Evolutionary conservation across 2,113 vertebrate genomes (phyloP).

Genomic region (Etheostoma spectabile): DNA sequence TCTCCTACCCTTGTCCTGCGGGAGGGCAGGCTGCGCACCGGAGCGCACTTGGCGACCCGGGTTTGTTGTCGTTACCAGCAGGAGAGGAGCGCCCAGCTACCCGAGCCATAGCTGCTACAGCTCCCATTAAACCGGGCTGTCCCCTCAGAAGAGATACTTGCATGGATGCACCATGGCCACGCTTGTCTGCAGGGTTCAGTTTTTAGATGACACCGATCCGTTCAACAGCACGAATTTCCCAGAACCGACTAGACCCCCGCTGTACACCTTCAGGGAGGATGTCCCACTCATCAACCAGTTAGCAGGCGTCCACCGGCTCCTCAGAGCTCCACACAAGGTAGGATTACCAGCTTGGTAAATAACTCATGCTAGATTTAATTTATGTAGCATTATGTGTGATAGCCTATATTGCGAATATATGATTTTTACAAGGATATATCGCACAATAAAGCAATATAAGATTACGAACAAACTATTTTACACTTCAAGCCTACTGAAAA

Average conservation of each 20-base stretch:
- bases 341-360: constrained; percentile 14
- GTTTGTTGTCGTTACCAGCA: constrained; percentile 76
- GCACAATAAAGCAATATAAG: background rate
- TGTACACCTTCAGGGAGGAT: constrained; percentile 92
- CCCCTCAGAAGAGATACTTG: constrained; percentile 66
- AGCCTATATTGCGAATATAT: background rate
- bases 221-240: constrained; percentile 97
- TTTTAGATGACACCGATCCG: constrained; percentile 95
- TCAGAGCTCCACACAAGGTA: constrained; percentile 95
- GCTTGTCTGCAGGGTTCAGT: constrained; percentile 93
- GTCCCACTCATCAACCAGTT: constrained; percentile 92
- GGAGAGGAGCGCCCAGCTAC: constrained; percentile 30
- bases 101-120: constrained; percentile 14
- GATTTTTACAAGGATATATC: background rate
- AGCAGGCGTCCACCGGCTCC: constrained; percentile 90
- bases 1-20: background rate
- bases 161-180: constrained; percentile 92
- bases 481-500: constrained; percentile 39
- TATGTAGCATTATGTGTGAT: background rate
- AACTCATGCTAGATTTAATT: background rate
- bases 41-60: constrained; percentile 62
- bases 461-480: constrained; percentile 7
- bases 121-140: constrained; percentile 41
- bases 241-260: constrained; percentile 91
- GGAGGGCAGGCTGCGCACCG: constrained; percentile 41